Conservation (phyloP, 2,888 invertebrate genomes). For the Ormia ochracea region DNA sequence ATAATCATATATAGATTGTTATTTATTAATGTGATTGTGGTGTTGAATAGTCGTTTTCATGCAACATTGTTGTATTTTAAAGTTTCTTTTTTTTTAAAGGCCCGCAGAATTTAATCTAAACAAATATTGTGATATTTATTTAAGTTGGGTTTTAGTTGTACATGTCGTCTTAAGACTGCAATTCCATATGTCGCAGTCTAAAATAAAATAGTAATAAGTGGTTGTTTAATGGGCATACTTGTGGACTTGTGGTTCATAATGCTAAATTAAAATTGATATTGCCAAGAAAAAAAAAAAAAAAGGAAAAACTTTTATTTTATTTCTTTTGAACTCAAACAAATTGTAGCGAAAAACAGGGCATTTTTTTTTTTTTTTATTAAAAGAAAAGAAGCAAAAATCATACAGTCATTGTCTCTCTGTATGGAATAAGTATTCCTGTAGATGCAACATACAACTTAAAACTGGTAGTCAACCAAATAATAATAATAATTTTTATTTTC, state of each 20-base stretch:
- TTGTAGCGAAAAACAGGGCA: constrained; percentile 1
- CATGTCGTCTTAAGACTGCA: constrained; percentile 45
- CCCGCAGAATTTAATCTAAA: constrained; percentile 57
- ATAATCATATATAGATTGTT: constrained; percentile 53
- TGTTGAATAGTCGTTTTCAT: constrained; percentile 23
- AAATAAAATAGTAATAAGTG: constrained; percentile 21
- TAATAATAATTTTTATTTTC: constrained; percentile 19
- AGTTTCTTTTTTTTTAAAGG: neutral
- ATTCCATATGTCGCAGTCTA: constrained; percentile 18
- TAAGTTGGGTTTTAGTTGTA: constrained; percentile 21
- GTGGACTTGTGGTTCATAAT: constrained; percentile 37
- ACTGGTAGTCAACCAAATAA: constrained; percentile 1
- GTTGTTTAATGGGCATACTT: neutral
- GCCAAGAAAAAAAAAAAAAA: neutral
- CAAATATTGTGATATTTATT: constrained; percentile 41
- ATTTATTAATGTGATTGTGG: constrained; percentile 54
- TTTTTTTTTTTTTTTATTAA: constrained; percentile 43
- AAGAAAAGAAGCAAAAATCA: constrained; percentile 7
- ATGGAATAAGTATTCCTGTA: constrained; percentile 4
- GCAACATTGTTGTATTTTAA: constrained; percentile 17
- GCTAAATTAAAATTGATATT: constrained; percentile 41
- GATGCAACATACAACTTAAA: constrained; percentile 2
- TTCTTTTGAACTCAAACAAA: constrained; percentile 19
- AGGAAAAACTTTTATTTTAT: constrained; percentile 31
- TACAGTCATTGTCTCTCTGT: constrained; percentile 10